phyloP scores from a whole-genome alignment of 2,888 invertebrate genomes.

The Amaurobius ferox region DNA sequence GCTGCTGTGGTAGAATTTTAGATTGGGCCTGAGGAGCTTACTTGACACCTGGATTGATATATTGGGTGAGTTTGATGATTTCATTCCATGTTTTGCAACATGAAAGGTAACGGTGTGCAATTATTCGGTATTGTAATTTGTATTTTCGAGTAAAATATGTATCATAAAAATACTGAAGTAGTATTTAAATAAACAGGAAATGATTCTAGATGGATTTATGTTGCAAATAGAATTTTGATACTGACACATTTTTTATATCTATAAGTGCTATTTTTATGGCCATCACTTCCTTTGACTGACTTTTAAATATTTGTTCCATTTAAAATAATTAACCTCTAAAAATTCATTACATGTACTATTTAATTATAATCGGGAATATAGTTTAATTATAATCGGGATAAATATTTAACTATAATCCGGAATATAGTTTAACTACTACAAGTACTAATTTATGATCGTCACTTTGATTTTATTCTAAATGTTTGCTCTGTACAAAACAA shows the following conservation, averaged over 20 bases:
- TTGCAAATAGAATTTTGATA: too few relatives aligned
- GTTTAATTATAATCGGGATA: too few relatives aligned
- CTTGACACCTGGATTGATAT: conserved; percentile 17
- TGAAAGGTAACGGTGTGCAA: not conserved
- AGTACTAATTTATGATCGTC: too few relatives aligned
- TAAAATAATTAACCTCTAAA: too few relatives aligned
- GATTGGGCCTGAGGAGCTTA: not conserved
- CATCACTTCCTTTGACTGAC: too few relatives aligned
- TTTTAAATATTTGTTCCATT: too few relatives aligned
- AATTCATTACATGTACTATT: too few relatives aligned
- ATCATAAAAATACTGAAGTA: not conserved
- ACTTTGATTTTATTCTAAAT: too few relatives aligned
- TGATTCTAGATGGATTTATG: not conserved
- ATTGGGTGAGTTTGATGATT: not conserved
- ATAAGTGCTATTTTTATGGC: not conserved
- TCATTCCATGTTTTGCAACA: not conserved
- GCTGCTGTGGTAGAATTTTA: not conserved
- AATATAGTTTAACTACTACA: too few relatives aligned
- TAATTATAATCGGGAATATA: too few relatives aligned
- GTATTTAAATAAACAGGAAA: not conserved
- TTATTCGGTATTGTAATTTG: conserved; percentile 1
- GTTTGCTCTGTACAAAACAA: too few relatives aligned
- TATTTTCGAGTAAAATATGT: not conserved
- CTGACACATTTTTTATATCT: not conserved
- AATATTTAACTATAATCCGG: too few relatives aligned